Evolutionary conservation across 2,797 vertebrate species (phyloP), one percentile per base, ranked within the genome.

Genomic region (Sparus aurata): DNA sequence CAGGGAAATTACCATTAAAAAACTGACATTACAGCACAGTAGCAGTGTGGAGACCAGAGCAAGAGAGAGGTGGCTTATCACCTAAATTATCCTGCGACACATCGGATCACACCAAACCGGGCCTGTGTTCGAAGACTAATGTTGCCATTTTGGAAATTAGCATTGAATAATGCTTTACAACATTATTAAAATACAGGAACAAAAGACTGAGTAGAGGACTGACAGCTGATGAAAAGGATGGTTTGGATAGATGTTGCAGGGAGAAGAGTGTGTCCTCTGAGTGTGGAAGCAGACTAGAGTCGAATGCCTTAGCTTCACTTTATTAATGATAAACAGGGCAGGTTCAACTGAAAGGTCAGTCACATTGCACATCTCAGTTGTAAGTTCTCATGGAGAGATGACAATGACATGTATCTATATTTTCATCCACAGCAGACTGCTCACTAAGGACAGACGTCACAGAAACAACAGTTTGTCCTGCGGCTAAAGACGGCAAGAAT

Each of bases 401-500:
- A 59, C 23, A 22, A 54, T 71, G 8, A 76, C 41, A 3, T 41
- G 67, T 2, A 18, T 68, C 38, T 74, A 1, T 65, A 25, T 46
- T 73, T 62, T 79, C n/a, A 54, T 80, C 57, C 63, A 75, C 77
- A 94, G 92, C 77, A 52, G 85, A 90, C 5, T 20, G n/a, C 64
- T 75, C 88, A 53, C 67, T 64, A 67, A 79, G 49, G 53, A 62
- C 72, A 64, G 89, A 91, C 54, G 87, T 83, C 62, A 73, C 79
- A 49, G 79, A 84, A 20, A 59, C 70, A 15, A 23, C 54, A 17
- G 62, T 27, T 50, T 64, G 69, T 82, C 67, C 57, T 74, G 23
- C 16, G 0, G 49, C 71, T 25, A 67, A 82, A 34, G 82, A 79
- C 0, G 93, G 94, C 74, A 93, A 94, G 79, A 95, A 95, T 0